These are phyloP conservation scores for Todiramphus saurophagus DNA, from an alignment of 2,113 vertebrate species.

Conservation along the genomic window DNA sequence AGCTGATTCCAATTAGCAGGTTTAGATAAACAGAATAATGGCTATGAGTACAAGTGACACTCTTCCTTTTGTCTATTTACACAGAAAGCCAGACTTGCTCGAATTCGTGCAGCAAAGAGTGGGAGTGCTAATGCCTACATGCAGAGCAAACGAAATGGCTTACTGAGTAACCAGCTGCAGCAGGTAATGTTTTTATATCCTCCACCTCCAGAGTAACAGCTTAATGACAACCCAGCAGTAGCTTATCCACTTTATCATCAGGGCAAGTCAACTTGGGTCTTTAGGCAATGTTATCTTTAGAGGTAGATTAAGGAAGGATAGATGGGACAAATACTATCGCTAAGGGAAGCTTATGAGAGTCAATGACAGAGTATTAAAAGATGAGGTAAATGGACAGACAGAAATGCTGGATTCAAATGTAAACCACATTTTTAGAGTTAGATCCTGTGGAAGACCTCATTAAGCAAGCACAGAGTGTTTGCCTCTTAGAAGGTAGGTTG, in stretches of 20 bases:
- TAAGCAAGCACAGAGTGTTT: neutral
- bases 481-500: neutral
- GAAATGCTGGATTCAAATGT: neutral
- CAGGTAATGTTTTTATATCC: conserved; percentile 80
- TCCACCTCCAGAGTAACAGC: neutral
- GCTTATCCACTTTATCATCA: neutral
- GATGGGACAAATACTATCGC: neutral
- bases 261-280: neutral
- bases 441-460: neutral
- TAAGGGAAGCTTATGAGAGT: neutral
- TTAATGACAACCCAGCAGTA: neutral
- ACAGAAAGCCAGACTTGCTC: conserved; percentile 96
- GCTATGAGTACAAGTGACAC: neutral
- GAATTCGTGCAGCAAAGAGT: conserved; percentile 93
- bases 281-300: neutral
- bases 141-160: conserved; percentile 97
- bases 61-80: conserved; percentile 24
- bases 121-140: conserved; percentile 95
- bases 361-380: neutral
- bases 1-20: conserved; percentile 4
- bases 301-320: neutral
- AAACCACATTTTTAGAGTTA: neutral
- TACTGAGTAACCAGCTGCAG: conserved; percentile 88
- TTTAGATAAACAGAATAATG: conserved; percentile 25
- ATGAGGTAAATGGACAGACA: neutral